Base-by-base conservation (phyloP, 2,797 vertebrate genomes). In the Nannoperca obscura region DNA sequence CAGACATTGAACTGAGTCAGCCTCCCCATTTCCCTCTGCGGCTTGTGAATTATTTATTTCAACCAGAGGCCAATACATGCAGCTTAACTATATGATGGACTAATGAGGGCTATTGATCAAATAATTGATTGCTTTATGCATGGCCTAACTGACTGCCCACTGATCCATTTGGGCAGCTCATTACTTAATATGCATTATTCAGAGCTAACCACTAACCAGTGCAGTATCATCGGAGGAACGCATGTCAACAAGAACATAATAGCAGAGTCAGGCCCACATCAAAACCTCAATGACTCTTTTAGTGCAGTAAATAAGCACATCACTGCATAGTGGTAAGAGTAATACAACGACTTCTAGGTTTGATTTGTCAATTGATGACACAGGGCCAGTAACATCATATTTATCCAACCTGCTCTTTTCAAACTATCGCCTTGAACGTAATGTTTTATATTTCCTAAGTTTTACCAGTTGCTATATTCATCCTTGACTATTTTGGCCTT, bases 121-220 rank as follows among this genome's bases (percentile, higher is more conserved):
- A 88, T 95, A 95, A 96, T 96, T 95, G 95, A 96, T 95, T 95
- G 93, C 90, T 95, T 95, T 94, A 94, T 94, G 93, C 88, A 82
- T 52, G 85, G 91, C 76, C 91, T 94, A 95, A 95, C 91, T 91
- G 91, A 94, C 94, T 94, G 88, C 74, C 90, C 82, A 82, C 90
- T 85, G 89, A 93, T 93, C 92, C 87, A 94, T 94, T 92, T 85
- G 89, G 91, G 86, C 75, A 93, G 90, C 86, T 94, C 94, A 94
- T 96, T 95, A 95, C 90, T 93, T 92, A 91, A 83, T 88, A 94
- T 96, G 91, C 84, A 95, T 95, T 94, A 95, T 95, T 95, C 92
- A 95, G 91, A 86, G 86, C 85, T 87, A 85, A 88, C 90, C 87
- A 82, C 81, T 86, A 91, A 87, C 70, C 84, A 76, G 76, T 22